Percentiles rank a stretch among this genome's conserved stretches.
phyloP scores from a whole-genome alignment of 2,888 invertebrate species.

The Lithosia quadra region DNA sequence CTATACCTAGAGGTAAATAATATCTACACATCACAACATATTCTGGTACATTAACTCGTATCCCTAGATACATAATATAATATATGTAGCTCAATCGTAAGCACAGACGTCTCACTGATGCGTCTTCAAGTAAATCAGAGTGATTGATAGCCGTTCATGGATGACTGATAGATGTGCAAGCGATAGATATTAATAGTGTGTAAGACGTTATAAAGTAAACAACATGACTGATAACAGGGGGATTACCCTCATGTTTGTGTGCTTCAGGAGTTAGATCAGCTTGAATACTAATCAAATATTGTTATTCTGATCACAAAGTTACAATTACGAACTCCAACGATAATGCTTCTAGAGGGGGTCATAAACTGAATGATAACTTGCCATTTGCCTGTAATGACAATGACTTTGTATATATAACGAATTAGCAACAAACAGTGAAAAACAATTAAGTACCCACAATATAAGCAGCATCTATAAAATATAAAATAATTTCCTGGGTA shows the following conservation, averaged over 20 bases:
- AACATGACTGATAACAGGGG: constrained; percentile 9
- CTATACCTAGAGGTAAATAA: too few relatives aligned
- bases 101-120: constrained; percentile 51
- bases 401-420: too few relatives aligned
- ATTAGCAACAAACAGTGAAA: too few relatives aligned
- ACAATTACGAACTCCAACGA: background rate
- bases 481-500: too few relatives aligned
- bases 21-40: constrained; percentile 4
- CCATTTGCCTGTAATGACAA: too few relatives aligned
- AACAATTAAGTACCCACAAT: too few relatives aligned
- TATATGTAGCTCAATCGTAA: constrained; percentile 25
- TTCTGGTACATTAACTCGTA: constrained; percentile 11
- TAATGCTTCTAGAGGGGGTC: too few relatives aligned
- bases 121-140: constrained; percentile 51
- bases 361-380: too few relatives aligned
- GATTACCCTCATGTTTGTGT: background rate
- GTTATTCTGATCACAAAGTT: background rate
- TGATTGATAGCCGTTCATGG: constrained; percentile 44
- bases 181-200: constrained; percentile 25
- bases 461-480: too few relatives aligned
- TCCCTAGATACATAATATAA: constrained; percentile 7
- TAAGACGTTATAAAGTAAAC: constrained; percentile 12
- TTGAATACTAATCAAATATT: background rate
- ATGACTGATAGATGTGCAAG: constrained; percentile 39
- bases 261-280: background rate